Evolutionary conservation across 2,113 vertebrate species (phyloP).

Genomic region (Cynocephalus volans): DNA sequence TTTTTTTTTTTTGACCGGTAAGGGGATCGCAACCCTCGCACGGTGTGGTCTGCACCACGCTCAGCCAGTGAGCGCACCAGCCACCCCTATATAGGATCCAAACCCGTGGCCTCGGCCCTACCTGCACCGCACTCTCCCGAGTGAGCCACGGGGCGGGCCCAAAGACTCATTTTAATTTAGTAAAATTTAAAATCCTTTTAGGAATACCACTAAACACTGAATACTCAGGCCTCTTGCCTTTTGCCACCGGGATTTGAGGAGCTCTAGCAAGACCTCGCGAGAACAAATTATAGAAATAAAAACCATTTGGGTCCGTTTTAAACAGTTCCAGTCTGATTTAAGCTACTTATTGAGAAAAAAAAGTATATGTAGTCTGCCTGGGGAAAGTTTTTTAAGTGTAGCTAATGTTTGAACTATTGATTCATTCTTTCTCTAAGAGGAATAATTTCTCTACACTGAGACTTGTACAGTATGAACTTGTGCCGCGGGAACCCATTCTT

Average conservation of each 20-base stretch:
- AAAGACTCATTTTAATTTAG: slow-evolving; percentile 51
- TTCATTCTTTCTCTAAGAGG: background rate
- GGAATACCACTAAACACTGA: background rate
- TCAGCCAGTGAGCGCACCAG: no score
- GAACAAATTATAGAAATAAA: slow-evolving; percentile 53
- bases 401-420: slow-evolving; percentile 29
- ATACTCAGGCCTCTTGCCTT: no score
- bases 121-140: no score
- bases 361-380: background rate
- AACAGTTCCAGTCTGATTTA: slow-evolving; percentile 12
- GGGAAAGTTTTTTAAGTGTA: slow-evolving; percentile 46
- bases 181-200: slow-evolving; percentile 30
- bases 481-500: background rate
- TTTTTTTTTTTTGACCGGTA: no score
- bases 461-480: background rate
- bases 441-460: background rate
- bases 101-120: no score
- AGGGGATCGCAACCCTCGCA: no score
- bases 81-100: no score
- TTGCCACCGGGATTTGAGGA: no score
- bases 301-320: background rate
- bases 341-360: background rate
- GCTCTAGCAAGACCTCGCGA: no score
- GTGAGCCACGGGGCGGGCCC: no score
- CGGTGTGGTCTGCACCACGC: no score